Evolutionary conservation across 2,888 invertebrate genomes (phyloP).

Genomic region (Tricholauxania praeusta): DNA sequence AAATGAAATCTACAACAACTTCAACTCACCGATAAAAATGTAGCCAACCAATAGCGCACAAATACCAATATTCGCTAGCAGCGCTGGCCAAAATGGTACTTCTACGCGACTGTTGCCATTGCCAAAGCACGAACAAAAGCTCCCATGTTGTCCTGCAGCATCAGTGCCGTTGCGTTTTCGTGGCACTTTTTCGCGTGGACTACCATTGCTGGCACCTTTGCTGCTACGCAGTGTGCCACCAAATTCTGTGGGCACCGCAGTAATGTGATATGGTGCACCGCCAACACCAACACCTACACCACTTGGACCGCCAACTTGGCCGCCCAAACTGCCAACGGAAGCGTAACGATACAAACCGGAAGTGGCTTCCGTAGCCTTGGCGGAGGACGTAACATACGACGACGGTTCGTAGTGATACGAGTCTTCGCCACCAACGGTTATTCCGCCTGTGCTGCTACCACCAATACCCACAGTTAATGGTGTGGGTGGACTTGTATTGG

Average conservation of each 20-base stretch:
- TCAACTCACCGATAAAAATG: slow-evolving; percentile 42
- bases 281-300: slow-evolving; percentile 3
- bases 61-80: slow-evolving; percentile 45
- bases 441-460: background rate
- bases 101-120: slow-evolving; percentile 11
- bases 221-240: slow-evolving; percentile 36
- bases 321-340: slow-evolving; percentile 33
- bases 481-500: slow-evolving; percentile 6
- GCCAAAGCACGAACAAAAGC: slow-evolving; percentile 40
- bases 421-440: slow-evolving; percentile 5
- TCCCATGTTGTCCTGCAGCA: background rate
- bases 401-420: slow-evolving; percentile 38
- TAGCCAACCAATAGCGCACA: slow-evolving; percentile 42
- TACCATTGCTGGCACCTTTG: slow-evolving; percentile 30
- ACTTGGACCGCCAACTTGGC: background rate
- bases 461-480: slow-evolving; percentile 13
- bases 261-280: slow-evolving; percentile 6
- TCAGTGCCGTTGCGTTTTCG: background rate
- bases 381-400: slow-evolving; percentile 15
- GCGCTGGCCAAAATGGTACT: slow-evolving; percentile 42
- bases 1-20: background rate
- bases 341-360: slow-evolving; percentile 37
- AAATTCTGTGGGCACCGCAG: slow-evolving; percentile 30
- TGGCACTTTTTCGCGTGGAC: slow-evolving; percentile 32
- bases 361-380: slow-evolving; percentile 25